phyloP scores from a whole-genome alignment of 2,888 invertebrate genomes.

The Polyommatus icarus region DNA sequence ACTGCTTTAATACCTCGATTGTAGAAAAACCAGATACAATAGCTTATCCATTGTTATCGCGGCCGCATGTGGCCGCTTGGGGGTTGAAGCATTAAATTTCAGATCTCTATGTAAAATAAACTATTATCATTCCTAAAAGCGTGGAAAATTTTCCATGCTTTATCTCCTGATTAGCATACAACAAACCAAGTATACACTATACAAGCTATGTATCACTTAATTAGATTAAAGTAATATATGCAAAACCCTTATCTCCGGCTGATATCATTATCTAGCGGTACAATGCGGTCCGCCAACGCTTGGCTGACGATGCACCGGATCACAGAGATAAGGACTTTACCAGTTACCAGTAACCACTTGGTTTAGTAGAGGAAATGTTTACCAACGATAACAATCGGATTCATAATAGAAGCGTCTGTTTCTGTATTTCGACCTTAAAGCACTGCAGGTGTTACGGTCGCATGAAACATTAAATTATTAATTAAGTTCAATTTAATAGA shows the following conservation, averaged over 20 bases:
- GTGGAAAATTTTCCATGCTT: neutral
- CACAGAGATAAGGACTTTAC: neutral
- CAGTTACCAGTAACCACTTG: neutral
- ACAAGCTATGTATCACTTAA: neutral
- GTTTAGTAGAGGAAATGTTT: neutral
- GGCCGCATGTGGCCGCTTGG: too few relatives aligned
- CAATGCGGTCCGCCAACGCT: slow-evolving; percentile 14
- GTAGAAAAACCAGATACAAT: too few relatives aligned
- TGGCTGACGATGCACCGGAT: neutral
- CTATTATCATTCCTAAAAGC: neutral
- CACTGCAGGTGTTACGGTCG: neutral
- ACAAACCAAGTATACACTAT: neutral
- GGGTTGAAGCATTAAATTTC: too few relatives aligned
- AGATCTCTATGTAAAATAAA: neutral
- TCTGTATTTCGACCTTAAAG: neutral
- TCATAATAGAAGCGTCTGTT: neutral
- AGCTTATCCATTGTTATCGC: too few relatives aligned
- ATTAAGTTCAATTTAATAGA: too few relatives aligned
- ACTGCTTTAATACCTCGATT: too few relatives aligned
- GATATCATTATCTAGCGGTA: neutral
- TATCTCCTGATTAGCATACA: slow-evolving; percentile 1
- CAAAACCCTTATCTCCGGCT: slow-evolving; percentile 4
- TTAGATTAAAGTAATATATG: slow-evolving; percentile 14
- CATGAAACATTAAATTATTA: too few relatives aligned
- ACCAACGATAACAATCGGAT: neutral